Evolutionary conservation across 1,140 invertebrate genomes (phyloP).

Genomic region (Drosophila ercepeae): DNA sequence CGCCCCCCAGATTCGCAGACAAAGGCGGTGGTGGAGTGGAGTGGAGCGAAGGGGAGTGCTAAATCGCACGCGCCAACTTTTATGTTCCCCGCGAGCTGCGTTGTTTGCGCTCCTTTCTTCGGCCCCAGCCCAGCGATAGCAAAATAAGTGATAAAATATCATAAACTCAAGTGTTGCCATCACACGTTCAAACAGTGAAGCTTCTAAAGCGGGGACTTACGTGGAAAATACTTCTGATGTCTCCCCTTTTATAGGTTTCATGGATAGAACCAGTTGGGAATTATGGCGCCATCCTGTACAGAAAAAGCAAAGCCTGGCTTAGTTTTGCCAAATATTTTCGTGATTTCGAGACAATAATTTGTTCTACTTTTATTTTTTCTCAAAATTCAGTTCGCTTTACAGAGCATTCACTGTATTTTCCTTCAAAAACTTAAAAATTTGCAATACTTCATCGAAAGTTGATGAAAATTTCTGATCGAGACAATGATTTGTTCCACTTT

Average conservation of each 20-base stretch:
- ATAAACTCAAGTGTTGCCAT: constrained; percentile 23
- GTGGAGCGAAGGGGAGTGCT: not conserved
- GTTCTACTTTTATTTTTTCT: not conserved
- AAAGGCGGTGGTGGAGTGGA: not conserved
- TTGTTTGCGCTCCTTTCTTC: constrained; percentile 3
- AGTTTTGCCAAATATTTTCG: too few species aligned
- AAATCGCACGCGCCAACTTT: constrained; percentile 39
- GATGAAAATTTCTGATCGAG: constrained; percentile 25
- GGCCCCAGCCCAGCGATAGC: constrained; percentile 21
- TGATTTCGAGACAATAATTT: too few species aligned
- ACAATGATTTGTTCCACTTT: not conserved
- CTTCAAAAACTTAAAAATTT: not conserved
- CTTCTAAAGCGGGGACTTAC: not conserved
- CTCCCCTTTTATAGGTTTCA: too few species aligned
- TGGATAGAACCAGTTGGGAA: too few species aligned
- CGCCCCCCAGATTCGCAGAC: not conserved
- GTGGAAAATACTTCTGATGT: not conserved
- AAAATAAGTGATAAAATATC: constrained; percentile 15
- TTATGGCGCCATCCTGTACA: not conserved
- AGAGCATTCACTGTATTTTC: constrained; percentile 9
- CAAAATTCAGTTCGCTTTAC: not conserved
- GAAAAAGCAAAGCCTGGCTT: not conserved
- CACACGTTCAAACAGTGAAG: constrained; percentile 6
- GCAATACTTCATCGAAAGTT: not conserved
- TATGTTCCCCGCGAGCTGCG: constrained; percentile 11